Percentiles rank a stretch among this genome's conserved stretches.
Evolutionary conservation across 2,113 vertebrate species (phyloP).

Genomic region (Scartelaos histophorus): DNA sequence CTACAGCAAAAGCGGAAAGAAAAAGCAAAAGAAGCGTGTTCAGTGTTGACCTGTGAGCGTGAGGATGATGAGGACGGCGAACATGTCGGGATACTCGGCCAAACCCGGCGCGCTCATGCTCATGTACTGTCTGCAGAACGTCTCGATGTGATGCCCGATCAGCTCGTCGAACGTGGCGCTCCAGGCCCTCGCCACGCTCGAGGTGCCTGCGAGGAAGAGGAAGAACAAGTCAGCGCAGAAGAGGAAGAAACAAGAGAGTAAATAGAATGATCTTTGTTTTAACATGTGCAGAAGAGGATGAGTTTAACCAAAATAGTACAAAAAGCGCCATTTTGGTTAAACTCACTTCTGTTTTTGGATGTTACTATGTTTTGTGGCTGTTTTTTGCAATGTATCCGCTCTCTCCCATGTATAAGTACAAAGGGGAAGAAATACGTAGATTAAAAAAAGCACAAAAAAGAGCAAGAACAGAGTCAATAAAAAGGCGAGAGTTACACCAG

Average conservation of each 20-base stretch:
- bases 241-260: too few relatives aligned
- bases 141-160: conserved; percentile 83
- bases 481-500: neutral
- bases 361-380: too few relatives aligned
- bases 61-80: conserved; percentile 90
- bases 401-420: too few relatives aligned
- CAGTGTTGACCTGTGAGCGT: conserved; percentile 82
- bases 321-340: too few relatives aligned
- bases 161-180: conserved; percentile 93
- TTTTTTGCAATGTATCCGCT: too few relatives aligned
- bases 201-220: conserved; percentile 81
- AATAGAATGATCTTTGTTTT: too few relatives aligned
- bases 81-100: conserved; percentile 90
- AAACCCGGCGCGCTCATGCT: conserved; percentile 83
- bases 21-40: too few relatives aligned
- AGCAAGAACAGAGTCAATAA: neutral
- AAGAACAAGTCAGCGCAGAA: neutral
- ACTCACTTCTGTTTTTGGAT: too few relatives aligned
- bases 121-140: conserved; percentile 81
- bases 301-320: too few relatives aligned
- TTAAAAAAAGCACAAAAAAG: conserved; percentile 47
- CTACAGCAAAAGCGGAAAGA: too few relatives aligned
- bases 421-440: too few relatives aligned
- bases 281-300: too few relatives aligned
- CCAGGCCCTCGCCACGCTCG: conserved; percentile 95